phyloP scores from a whole-genome alignment of 2,113 vertebrate genomes.

The Cynocephalus volans region DNA sequence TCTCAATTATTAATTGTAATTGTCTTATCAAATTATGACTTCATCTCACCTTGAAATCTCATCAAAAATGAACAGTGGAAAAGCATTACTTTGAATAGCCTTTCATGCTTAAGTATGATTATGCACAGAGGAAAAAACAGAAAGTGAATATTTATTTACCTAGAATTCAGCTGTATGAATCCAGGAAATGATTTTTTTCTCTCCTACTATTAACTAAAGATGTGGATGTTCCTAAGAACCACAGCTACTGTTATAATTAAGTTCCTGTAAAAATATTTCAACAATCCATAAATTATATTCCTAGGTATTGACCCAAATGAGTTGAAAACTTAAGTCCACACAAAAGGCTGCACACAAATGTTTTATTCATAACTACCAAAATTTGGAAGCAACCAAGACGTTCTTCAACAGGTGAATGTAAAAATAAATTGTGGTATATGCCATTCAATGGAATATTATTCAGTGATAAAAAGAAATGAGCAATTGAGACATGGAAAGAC shows the following conservation, averaged over 20 bases:
- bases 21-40: neutral
- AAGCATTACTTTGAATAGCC: constrained; percentile 14
- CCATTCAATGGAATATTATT: neutral
- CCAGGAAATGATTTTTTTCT: constrained; percentile 16
- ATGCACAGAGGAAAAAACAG: neutral
- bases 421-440: neutral
- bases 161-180: constrained; percentile 17
- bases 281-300: neutral
- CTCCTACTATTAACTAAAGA: constrained; percentile 35
- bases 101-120: neutral
- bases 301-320: constrained; percentile 44
- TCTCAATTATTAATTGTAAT: constrained; percentile 12
- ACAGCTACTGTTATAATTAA: constrained; percentile 39
- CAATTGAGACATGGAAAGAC: neutral
- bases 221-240: neutral
- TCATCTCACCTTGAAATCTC: constrained; percentile 44
- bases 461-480: neutral
- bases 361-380: neutral
- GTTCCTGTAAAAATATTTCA: constrained; percentile 57
- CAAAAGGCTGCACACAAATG: constrained; percentile 13
- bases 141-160: constrained; percentile 12
- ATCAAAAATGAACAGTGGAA: constrained; percentile 17
- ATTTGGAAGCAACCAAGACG: constrained; percentile 7
- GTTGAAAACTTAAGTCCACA: constrained; percentile 13
- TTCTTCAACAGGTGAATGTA: neutral